These are phyloP conservation scores for Leucophenga varia DNA, from an alignment of 1,140 invertebrate genomes.

Conservation along the genomic window DNA sequence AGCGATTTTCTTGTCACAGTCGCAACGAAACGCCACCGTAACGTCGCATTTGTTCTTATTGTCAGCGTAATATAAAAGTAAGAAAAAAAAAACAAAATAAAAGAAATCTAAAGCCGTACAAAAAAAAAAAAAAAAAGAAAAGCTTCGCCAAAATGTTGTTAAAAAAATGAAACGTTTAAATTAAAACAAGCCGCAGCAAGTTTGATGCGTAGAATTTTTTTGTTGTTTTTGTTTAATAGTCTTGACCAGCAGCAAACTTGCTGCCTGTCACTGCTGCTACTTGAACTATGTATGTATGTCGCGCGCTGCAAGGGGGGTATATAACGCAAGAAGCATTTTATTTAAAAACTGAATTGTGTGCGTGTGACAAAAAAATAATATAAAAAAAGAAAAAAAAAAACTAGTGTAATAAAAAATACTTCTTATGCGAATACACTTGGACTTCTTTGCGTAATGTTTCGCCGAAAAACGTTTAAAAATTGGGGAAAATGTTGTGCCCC, in stretches of 20 bases:
- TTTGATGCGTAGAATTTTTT: too few species aligned
- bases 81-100: slow-evolving; percentile 20
- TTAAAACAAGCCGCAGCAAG: too few species aligned
- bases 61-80: slow-evolving; percentile 19
- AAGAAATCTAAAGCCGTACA: slow-evolving; percentile 49
- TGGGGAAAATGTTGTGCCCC: too few species aligned
- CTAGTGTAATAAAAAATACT: slow-evolving; percentile 15
- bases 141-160: slow-evolving; percentile 27
- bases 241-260: too few species aligned
- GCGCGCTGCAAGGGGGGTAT: slow-evolving; percentile 16
- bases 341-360: slow-evolving; percentile 12
- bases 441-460: slow-evolving; percentile 3
- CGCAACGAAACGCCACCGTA: slow-evolving; percentile 1
- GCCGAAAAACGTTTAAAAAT: slow-evolving; percentile 8
- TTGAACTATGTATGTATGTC: slow-evolving; percentile 23
- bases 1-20: slow-evolving; percentile 36
- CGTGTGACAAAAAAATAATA: slow-evolving; percentile 7
- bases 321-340: slow-evolving; percentile 31
- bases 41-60: slow-evolving; percentile 1
- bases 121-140: slow-evolving; percentile 17
- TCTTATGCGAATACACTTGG: slow-evolving; percentile 48
- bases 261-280: too few species aligned
- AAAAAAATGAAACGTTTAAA: too few species aligned
- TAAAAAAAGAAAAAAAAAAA: slow-evolving; percentile 2
- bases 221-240: too few species aligned